Evolutionary conservation across 2,888 invertebrate genomes (phyloP).

Genomic region (Unio pictorum): DNA sequence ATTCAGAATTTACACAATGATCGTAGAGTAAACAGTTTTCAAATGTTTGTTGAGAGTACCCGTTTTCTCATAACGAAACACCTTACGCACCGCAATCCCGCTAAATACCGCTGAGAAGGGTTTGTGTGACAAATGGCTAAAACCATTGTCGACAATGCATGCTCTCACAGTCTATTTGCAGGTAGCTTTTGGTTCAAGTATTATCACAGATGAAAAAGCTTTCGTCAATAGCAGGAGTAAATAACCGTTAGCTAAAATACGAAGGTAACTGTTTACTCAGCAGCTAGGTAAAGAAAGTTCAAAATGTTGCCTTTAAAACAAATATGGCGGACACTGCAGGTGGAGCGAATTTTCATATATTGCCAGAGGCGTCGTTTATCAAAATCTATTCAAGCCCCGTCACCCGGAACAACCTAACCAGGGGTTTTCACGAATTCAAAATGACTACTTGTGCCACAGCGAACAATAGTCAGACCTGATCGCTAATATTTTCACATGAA

Average conservation of each 20-base stretch:
- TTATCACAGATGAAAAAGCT: constrained; percentile 7
- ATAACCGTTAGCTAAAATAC: constrained; percentile 12
- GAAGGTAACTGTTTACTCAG: constrained; percentile 22
- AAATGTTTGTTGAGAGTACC: too few species aligned
- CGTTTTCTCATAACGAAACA: too few species aligned
- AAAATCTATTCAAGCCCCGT: constrained; percentile 15
- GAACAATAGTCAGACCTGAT: constrained; percentile 19
- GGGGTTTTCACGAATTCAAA: constrained; percentile 14
- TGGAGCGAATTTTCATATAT: constrained; percentile 12
- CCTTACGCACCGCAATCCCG: too few species aligned
- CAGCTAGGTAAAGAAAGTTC: constrained; percentile 12
- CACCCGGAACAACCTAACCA: constrained; percentile 9
- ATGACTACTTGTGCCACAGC: constrained; percentile 15
- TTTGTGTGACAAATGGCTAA: too few species aligned
- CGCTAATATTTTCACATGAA: constrained; percentile 28
- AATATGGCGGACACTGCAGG: constrained; percentile 27
- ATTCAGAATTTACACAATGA: too few species aligned
- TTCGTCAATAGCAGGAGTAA: constrained; percentile 15
- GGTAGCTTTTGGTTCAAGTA: constrained; percentile 15
- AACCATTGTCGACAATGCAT: too few species aligned
- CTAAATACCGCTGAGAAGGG: too few species aligned
- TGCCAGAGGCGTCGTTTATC: constrained; percentile 20
- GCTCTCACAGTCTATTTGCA: constrained; percentile 1
- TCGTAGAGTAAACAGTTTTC: too few species aligned
- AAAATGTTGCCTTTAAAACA: constrained; percentile 37